A percentile compares a stretch with the other conserved stretches of the same genome.
These are phyloP conservation scores for Pseudococcus viburni DNA, from an alignment of 2,888 invertebrate species.

Conservation along the genomic window DNA sequence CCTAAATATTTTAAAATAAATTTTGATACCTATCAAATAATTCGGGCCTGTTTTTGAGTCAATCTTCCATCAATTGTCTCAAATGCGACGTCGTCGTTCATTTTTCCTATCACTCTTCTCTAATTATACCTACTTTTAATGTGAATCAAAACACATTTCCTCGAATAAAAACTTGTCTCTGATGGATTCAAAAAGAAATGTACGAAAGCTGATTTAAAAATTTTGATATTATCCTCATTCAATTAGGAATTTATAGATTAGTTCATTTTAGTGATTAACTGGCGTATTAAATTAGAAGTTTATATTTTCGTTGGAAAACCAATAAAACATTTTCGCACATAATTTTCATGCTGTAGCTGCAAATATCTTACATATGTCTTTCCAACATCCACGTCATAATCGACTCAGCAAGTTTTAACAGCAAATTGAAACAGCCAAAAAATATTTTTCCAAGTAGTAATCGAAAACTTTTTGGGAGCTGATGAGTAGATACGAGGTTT, in stretches of 20 bases:
- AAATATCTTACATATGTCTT: background rate
- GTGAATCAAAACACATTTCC: too few relatives aligned
- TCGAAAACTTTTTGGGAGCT: background rate
- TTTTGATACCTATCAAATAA: background rate
- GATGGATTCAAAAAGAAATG: too few relatives aligned
- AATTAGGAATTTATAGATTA: too few relatives aligned
- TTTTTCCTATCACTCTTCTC: too few relatives aligned
- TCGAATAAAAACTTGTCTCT: too few relatives aligned
- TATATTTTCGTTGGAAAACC: background rate
- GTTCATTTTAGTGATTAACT: too few relatives aligned
- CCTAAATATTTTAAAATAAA: conserved; percentile 13
- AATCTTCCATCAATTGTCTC: background rate
- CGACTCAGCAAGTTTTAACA: background rate
- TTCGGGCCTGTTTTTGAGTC: background rate
- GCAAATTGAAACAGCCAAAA: background rate
- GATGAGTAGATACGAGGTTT: background rate
- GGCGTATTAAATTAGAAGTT: too few relatives aligned
- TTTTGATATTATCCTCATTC: too few relatives aligned
- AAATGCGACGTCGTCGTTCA: too few relatives aligned
- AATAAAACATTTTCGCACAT: background rate
- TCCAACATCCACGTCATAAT: background rate
- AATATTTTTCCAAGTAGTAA: background rate
- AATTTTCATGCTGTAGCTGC: background rate
- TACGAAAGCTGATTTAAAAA: too few relatives aligned
- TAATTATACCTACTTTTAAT: too few relatives aligned